phyloP scores from a whole-genome alignment of 37 sponge, comb jelly and placozoan species.

The Aplysina aerophoba region DNA sequence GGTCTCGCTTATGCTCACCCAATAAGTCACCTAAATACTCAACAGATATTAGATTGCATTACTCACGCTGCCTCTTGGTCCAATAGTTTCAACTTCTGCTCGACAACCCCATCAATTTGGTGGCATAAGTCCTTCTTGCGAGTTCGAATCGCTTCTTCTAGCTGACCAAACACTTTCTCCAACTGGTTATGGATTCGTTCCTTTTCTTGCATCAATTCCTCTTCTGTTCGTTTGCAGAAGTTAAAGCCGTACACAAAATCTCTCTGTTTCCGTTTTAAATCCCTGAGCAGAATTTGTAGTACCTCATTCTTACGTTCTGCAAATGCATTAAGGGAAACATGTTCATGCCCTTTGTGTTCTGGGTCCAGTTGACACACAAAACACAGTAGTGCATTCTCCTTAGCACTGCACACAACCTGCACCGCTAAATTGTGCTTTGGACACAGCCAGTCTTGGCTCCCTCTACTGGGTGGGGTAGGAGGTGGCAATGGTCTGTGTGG shows the following conservation, averaged over 20 bases:
- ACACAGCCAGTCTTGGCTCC: not conserved
- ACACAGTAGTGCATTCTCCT: not conserved
- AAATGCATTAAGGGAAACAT: not conserved
- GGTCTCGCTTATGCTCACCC: too few relatives aligned
- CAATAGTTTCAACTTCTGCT: not conserved
- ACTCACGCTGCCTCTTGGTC: not conserved
- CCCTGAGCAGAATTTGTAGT: not conserved
- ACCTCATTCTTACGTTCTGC: not conserved
- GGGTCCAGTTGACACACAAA: not conserved
- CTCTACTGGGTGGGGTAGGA: not conserved
- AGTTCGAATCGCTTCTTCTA: not conserved
- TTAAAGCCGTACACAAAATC: not conserved
- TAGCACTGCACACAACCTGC: slow-evolving; percentile 3
- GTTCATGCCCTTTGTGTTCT: slow-evolving; percentile 6
- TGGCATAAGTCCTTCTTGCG: not conserved
- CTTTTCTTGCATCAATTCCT: not conserved
- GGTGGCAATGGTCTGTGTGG: not conserved
- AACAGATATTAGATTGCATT: too few relatives aligned
- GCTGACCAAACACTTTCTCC: not conserved
- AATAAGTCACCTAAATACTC: too few relatives aligned
- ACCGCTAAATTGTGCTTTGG: not conserved
- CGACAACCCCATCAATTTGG: not conserved
- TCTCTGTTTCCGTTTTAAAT: not conserved
- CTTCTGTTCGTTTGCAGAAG: not conserved
- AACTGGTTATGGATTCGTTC: not conserved